phyloP scores from a whole-genome alignment of 35 echinoderm and acorn worm species.

The Heliocidaris erythrogramma region DNA sequence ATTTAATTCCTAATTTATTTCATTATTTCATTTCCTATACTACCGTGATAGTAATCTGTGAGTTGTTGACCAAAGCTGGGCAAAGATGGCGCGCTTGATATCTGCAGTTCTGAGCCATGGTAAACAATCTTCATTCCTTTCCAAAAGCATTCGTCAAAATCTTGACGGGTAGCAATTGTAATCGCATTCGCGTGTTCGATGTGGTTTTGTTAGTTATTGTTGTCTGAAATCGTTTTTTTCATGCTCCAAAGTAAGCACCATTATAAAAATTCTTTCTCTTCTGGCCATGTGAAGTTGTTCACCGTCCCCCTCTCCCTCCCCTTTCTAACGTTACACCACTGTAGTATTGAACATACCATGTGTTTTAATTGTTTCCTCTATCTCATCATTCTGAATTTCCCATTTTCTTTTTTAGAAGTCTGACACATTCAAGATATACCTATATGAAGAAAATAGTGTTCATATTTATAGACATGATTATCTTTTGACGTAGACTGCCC shows the following conservation, averaged over 20 bases:
- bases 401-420: conserved; percentile 5
- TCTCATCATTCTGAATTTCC: background rate
- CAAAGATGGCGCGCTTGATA: background rate
- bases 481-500: background rate
- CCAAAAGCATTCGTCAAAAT: background rate
- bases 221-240: no score
- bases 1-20: background rate
- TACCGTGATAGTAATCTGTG: background rate
- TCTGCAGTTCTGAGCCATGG: background rate
- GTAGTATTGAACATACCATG: background rate
- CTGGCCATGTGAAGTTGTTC: no score
- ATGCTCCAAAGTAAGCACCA: no score
- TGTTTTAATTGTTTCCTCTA: background rate
- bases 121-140: background rate
- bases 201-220: no score
- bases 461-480: background rate
- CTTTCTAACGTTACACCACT: background rate
- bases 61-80: background rate
- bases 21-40: background rate
- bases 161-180: no score
- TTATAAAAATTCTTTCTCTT: no score
- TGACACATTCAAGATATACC: background rate
- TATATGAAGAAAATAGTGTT: background rate
- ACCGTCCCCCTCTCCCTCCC: no score
- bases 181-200: no score